phyloP scores from a whole-genome alignment of 1,140 invertebrate genomes.

The Drosophila parabipectinata region DNA sequence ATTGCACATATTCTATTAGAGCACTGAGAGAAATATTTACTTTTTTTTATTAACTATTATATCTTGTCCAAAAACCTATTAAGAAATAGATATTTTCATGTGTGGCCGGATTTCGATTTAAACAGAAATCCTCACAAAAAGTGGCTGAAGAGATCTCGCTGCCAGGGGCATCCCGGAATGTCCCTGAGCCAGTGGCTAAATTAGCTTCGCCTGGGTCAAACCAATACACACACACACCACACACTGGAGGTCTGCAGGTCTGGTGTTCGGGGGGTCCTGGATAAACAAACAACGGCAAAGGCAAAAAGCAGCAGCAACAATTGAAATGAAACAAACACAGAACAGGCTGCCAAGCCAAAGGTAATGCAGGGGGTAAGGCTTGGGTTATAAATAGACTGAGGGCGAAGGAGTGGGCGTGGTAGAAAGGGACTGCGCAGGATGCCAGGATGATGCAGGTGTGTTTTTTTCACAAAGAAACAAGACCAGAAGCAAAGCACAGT shows the following conservation, averaged over 20 bases:
- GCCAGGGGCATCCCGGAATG: conserved; percentile 55
- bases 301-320: conserved; percentile 53
- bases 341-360: conserved; percentile 47
- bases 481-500: background rate
- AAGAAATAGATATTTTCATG: background rate
- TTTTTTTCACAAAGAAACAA: background rate
- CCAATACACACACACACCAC: conserved; percentile 5
- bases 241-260: conserved; percentile 10
- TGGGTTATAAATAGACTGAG: conserved; percentile 44
- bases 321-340: conserved; percentile 68
- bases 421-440: background rate
- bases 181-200: conserved; percentile 60
- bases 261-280: conserved; percentile 7
- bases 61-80: too few species aligned
- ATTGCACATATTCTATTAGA: conserved; percentile 8
- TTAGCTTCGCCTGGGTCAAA: conserved; percentile 64
- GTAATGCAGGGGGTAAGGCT: conserved; percentile 14
- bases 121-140: conserved; percentile 24
- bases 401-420: conserved; percentile 10
- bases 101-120: conserved; percentile 52
- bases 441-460: background rate
- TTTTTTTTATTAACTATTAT: too few species aligned
- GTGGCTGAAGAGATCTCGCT: conserved; percentile 24
- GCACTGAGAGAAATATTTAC: conserved; percentile 10
- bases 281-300: conserved; percentile 23